Evolutionary conservation across 2,888 invertebrate species (phyloP).

Genomic region (Pinctada fucata): DNA sequence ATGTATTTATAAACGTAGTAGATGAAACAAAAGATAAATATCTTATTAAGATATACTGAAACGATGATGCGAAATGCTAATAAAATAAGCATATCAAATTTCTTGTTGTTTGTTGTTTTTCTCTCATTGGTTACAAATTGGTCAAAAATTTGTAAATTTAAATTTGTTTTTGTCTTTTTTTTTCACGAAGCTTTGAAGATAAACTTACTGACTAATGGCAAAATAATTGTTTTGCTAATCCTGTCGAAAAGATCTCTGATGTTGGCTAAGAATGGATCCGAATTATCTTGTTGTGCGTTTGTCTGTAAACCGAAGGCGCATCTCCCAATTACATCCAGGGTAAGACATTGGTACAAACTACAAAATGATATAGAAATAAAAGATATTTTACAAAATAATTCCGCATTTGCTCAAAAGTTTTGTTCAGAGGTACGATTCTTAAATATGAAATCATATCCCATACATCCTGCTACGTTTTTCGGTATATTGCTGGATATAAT

Average conservation of each 20-base stretch:
- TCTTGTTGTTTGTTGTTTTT: too few relatives aligned
- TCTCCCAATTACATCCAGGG: constrained; percentile 79
- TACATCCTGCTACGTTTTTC: too few relatives aligned
- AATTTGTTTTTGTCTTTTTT: too few relatives aligned
- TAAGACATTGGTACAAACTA: constrained; percentile 77
- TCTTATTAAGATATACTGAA: not conserved
- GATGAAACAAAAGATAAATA: not conserved
- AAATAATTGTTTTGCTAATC: constrained; percentile 61
- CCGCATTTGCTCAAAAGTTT: not conserved
- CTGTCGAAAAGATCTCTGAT: constrained; percentile 66
- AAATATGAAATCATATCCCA: too few relatives aligned
- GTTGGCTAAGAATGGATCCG: constrained; percentile 75
- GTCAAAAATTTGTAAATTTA: too few relatives aligned
- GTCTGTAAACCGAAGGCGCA: constrained; percentile 78
- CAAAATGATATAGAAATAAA: constrained; percentile 14
- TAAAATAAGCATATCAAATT: too few relatives aligned
- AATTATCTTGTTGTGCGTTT: constrained; percentile 75
- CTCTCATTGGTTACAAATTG: too few relatives aligned
- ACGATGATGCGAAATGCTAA: too few relatives aligned
- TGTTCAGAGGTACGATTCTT: not conserved
- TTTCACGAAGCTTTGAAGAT: too few relatives aligned
- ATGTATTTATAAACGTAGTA: not conserved
- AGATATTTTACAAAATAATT: not conserved
- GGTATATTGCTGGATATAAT: too few relatives aligned
- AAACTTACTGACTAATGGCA: constrained; percentile 69